Base-by-base conservation (phyloP, 2,888 invertebrate genomes). In the Ecliptopera silaceata region DNA sequence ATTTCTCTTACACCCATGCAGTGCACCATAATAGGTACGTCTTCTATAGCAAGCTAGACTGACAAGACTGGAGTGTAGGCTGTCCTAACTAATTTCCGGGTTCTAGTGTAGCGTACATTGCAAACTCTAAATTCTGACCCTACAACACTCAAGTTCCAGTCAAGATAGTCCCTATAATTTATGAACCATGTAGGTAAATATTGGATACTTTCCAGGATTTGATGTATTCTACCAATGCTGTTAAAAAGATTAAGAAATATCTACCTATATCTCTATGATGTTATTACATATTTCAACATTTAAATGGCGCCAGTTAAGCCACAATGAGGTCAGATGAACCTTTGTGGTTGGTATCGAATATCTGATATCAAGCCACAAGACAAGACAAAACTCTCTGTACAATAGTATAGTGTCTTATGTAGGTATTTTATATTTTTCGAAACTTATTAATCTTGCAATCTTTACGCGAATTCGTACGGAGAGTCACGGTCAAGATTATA, bases 251-350 rank as follows among this genome's bases (percentile, higher is more conserved):
- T 26, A 34, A 13, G 15, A 13, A 6, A 15, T 13, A 15, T 8
- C 1, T 36, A 36, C 6, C 1, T 15, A 36, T 1, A 13, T 6
- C 4, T 6, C 5, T 3, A 6, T 13, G n/a, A 15, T 36, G 22
- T 15, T 44, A 36, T 6, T 22, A 32, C 31, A 5, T 39, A 51
- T 43, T 41, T 43, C 43, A 47, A 44, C 45, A 58, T 45, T 58
- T 18, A 42, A 53, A 41, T 52, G 76, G 74, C 71, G 77, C 72
- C 77, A 67, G 63, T 63, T 67, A 66, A 76, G 73, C 82, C 86
- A 61, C 87, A 86, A 80, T 70, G 74, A 74, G 85, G 77, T 79
- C 82, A 73, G 68, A 69, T 77, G 65, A 76, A 75, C 76, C 77
- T 79, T 75, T 75, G 85, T 69, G 84, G 84, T 75, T 59, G 50